Percentiles rank a stretch among this genome's conserved stretches.
phyloP scores from a whole-genome alignment of 2,797 vertebrate species.

The Peromyscus melanophrys region DNA sequence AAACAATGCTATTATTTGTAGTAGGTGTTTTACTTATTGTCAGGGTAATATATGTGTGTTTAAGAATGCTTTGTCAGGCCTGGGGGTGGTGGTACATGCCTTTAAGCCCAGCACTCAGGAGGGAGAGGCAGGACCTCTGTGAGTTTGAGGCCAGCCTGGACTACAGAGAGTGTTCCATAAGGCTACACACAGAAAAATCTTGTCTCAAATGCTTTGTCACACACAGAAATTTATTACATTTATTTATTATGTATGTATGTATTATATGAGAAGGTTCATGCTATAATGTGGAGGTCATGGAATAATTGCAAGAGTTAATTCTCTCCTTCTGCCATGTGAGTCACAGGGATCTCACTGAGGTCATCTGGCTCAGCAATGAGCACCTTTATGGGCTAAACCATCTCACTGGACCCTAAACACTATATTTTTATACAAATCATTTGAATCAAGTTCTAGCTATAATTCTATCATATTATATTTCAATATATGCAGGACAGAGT shows the following conservation, averaged over 20 bases:
- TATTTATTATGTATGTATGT: not conserved
- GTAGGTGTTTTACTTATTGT: conserved; percentile 51
- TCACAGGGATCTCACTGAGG: not conserved
- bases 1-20: conserved; percentile 23
- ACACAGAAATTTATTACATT: not conserved
- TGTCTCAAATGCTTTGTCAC: not conserved
- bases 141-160: not conserved
- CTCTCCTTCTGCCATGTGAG: not conserved
- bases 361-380: not conserved
- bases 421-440: conserved; percentile 52
- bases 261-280: not conserved
- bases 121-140: not conserved
- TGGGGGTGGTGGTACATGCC: not conserved
- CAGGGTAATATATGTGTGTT: not conserved
- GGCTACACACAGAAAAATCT: not conserved
- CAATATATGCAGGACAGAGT: conserved; percentile 47
- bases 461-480: conserved; percentile 68
- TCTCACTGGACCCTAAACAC: not conserved
- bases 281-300: too few species aligned
- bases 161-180: not conserved
- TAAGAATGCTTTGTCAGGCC: not conserved
- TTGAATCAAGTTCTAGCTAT: conserved; percentile 49
- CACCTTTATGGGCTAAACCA: not conserved
- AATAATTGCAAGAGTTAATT: not conserved
- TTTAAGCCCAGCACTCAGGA: not conserved